Conservation (phyloP, 2,113 vertebrate genomes). For the Triplophysa rosa region DNA sequence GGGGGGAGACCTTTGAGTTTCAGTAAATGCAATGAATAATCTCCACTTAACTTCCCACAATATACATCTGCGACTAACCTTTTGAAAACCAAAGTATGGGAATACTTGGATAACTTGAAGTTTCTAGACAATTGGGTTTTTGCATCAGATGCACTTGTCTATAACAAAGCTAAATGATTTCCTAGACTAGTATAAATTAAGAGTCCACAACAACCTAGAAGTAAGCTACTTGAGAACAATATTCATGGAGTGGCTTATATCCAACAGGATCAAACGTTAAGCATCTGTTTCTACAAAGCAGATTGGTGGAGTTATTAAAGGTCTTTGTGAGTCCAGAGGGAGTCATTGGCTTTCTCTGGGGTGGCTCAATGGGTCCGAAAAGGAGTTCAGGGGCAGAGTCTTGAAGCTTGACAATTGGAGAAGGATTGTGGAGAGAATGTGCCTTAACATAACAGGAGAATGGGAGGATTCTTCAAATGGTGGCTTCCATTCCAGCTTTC, state of each 20-base stretch:
- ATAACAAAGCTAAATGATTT: not conserved
- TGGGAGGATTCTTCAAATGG: slow-evolving; percentile 38
- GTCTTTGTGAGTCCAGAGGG: slow-evolving; percentile 49
- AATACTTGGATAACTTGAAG: slow-evolving; percentile 51
- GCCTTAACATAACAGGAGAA: slow-evolving; percentile 64
- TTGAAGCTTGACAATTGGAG: slow-evolving; percentile 58
- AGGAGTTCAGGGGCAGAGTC: slow-evolving; percentile 63
- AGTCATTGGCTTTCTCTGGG: slow-evolving; percentile 65
- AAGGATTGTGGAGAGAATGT: slow-evolving; percentile 57
- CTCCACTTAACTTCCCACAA: slow-evolving; percentile 14
- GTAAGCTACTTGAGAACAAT: slow-evolving; percentile 23
- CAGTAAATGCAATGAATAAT: slow-evolving; percentile 61
- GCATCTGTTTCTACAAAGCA: slow-evolving; percentile 18
- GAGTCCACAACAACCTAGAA: slow-evolving; percentile 29
- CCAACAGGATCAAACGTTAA: slow-evolving; percentile 37
- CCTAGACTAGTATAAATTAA: not conserved
- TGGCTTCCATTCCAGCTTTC: slow-evolving; percentile 32
- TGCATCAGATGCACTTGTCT: not conserved
- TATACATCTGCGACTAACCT: slow-evolving; percentile 32
- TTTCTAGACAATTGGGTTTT: not conserved
- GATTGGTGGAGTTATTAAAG: slow-evolving; percentile 25
- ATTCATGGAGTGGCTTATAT: slow-evolving; percentile 17
- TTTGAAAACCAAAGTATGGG: slow-evolving; percentile 42
- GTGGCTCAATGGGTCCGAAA: slow-evolving; percentile 55
- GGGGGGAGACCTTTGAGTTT: slow-evolving; percentile 66